Base-by-base conservation (phyloP, 2,797 vertebrate genomes). In the Leontocebus nigricollis region DNA sequence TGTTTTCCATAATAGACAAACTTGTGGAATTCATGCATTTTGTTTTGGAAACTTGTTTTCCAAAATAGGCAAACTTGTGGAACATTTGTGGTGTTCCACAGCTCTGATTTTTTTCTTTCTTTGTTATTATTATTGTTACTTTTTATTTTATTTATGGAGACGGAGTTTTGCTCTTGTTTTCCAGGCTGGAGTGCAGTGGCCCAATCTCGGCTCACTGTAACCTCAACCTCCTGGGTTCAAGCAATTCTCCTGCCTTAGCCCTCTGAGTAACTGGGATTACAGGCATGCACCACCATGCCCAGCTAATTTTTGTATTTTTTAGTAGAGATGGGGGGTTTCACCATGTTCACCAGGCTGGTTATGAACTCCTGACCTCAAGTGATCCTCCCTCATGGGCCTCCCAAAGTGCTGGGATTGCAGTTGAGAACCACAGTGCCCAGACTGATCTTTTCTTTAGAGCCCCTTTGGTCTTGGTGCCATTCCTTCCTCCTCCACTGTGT, bases 251-350 rank as follows among this genome's bases (percentile, higher is more conserved):
- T 67, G 64, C 64, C 7, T 67, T 33, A n/a, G 64, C 33, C 64
- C n/a, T 15, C 64, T 8, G 15, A 67, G 15, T n/a, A n/a, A 17
- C 33, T n/a, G 64, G 33, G 64, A 67, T n/a, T n/a, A 67, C 64
- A 67, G 64, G 15, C 3, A 2, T 1, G 4, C 0, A 2, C 33
- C 7, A 19, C 64, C 64, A 67, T 1, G 30, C 64, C 15, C 15
- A n/a, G 15, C 64, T 67, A n/a, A n/a, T 4, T 67, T 67, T 19
- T 67, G 15, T n/a, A 17, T 67, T n/a, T n/a, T n/a, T n/a, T 67
- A 67, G 33, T 67, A 67, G 33, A n/a, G 64, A n/a, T 1, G 64
- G 64, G 7, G 15, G 7, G 15, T 67, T 67, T 67, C 33, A 8
- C 33, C 33, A n/a, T n/a, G 33, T 67, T 67, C 15, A 17, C 33